Evolutionary conservation across 2,888 invertebrate genomes (phyloP).

Genomic region (Thymelicus sylvestris): DNA sequence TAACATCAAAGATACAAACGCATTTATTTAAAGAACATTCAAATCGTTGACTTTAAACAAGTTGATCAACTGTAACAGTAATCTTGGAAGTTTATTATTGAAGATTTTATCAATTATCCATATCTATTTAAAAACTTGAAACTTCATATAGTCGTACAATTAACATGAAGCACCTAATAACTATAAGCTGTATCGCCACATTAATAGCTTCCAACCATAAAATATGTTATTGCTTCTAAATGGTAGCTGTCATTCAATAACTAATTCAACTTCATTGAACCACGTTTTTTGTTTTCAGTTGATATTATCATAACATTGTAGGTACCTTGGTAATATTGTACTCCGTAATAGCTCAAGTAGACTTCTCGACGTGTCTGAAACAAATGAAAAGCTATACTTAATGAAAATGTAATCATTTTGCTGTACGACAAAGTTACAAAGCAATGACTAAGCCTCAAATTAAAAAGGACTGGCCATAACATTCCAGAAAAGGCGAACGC

Average conservation of each 20-base stretch:
- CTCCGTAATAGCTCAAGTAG: slow-evolving; percentile 64
- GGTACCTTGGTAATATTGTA: slow-evolving; percentile 73
- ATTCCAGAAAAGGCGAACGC: slow-evolving; percentile 1
- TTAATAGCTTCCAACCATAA: too few species aligned
- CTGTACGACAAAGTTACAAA: neutral
- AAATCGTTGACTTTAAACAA: too few species aligned
- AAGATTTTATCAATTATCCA: too few species aligned
- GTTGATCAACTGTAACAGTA: too few species aligned
- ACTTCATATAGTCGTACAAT: too few species aligned
- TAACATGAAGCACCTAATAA: too few species aligned
- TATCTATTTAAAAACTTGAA: too few species aligned
- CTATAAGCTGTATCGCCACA: too few species aligned
- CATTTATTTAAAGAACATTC: too few species aligned
- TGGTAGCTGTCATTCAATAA: neutral
- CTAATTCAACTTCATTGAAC: neutral
- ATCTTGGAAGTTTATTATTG: too few species aligned
- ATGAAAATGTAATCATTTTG: slow-evolving; percentile 7
- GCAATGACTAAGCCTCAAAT: slow-evolving; percentile 16
- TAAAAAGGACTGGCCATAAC: slow-evolving; percentile 8
- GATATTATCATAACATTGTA: slow-evolving; percentile 8
- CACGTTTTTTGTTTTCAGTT: neutral
- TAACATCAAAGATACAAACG: too few species aligned
- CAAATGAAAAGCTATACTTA: slow-evolving; percentile 48
- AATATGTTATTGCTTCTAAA: neutral
- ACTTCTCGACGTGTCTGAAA: slow-evolving; percentile 71